Evolutionary conservation across 2,113 vertebrate genomes (phyloP).

Genomic region (Hippocampus guttulatus): DNA sequence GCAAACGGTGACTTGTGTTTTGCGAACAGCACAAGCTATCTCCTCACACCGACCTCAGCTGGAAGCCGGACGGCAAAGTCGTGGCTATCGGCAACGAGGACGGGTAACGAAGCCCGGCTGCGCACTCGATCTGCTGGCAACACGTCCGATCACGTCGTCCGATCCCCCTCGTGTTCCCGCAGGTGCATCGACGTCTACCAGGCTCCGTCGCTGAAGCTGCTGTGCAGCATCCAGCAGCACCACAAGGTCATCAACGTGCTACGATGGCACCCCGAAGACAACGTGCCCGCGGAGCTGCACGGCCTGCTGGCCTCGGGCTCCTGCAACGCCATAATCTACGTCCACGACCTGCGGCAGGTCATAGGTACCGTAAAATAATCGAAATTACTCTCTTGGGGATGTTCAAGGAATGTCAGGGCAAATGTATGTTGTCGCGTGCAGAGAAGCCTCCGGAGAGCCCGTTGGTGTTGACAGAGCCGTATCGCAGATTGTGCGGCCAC

Average conservation of each 20-base stretch:
- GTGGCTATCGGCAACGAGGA: conserved; percentile 96
- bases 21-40: conserved; percentile 86
- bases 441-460: conserved; percentile 76
- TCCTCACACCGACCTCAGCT: conserved; percentile 88
- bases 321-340: conserved; percentile 83
- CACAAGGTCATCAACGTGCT: conserved; percentile 92
- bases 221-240: conserved; percentile 92
- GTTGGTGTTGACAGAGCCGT: conserved; percentile 81
- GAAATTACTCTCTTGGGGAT: too few species aligned
- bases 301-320: conserved; percentile 88
- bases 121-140: too few species aligned
- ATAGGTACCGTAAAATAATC: conserved; percentile 67
- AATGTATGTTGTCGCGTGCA: conserved; percentile 36
- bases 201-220: conserved; percentile 76
- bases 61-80: conserved; percentile 88
- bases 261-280: conserved; percentile 84
- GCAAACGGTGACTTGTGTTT: conserved; percentile 1
- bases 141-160: not conserved
- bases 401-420: not conserved
- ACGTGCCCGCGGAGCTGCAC: conserved; percentile 71
- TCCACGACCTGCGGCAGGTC: conserved; percentile 80
- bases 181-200: conserved; percentile 87
- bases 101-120: conserved; percentile 75
- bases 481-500: conserved; percentile 84
- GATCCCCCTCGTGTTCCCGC: conserved; percentile 1